Evolutionary conservation across 37 sponge, comb jelly and placozoan species (phyloP).

Genomic region (Beroe ovata): DNA sequence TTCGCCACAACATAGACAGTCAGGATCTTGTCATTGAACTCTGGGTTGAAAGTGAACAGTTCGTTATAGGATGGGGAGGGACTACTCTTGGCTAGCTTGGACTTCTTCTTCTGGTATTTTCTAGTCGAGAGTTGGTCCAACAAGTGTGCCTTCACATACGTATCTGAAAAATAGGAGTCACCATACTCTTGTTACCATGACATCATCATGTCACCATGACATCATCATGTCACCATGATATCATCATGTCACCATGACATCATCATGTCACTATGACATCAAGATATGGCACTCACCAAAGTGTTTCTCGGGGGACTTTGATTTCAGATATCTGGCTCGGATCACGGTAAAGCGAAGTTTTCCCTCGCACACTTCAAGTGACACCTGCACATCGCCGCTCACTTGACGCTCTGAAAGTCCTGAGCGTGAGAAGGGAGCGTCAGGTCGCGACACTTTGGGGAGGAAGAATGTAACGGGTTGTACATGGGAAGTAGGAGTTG

Average conservation of each 20-base stretch:
- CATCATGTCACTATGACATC: too few relatives aligned
- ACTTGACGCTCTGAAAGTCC: slow-evolving; percentile 56
- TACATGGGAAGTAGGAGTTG: too few relatives aligned
- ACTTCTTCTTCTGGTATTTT: slow-evolving; percentile 21
- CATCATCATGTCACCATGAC: too few relatives aligned
- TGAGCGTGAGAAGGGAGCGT: slow-evolving; percentile 19
- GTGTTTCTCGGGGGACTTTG: neutral
- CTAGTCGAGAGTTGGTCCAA: neutral
- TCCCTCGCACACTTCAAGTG: slow-evolving; percentile 42
- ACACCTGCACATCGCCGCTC: slow-evolving; percentile 53
- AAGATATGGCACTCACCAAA: slow-evolving; percentile 26
- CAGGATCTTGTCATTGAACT: slow-evolving; percentile 1
- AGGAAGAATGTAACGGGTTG: too few relatives aligned
- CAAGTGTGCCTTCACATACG: slow-evolving; percentile 19
- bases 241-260: too few relatives aligned
- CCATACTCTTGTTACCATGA: too few relatives aligned
- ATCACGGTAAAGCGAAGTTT: slow-evolving; percentile 39
- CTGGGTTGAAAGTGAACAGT: slow-evolving; percentile 14
- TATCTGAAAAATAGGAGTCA: slow-evolving; percentile 17
- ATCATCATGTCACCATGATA: too few relatives aligned
- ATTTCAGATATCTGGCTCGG: slow-evolving; percentile 1
- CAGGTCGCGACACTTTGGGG: neutral
- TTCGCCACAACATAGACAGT: neutral
- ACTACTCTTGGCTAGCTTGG: neutral
- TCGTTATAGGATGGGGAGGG: slow-evolving; percentile 22